phyloP scores from a whole-genome alignment of 2,888 invertebrate species.

The Chaetogeoica ovagalla region DNA sequence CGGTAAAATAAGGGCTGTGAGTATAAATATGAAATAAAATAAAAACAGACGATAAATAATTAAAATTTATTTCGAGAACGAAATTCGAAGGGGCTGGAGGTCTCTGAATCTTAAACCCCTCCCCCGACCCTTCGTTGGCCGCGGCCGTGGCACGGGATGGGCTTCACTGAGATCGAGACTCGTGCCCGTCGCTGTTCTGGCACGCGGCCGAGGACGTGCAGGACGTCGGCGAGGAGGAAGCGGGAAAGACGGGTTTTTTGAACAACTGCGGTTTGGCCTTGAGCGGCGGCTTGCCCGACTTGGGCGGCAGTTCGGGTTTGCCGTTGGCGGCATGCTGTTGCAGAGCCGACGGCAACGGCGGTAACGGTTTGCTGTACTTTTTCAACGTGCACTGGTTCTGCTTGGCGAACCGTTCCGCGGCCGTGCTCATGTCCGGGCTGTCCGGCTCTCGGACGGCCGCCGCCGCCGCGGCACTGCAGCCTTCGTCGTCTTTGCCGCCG shows the following conservation, averaged over 20 bases:
- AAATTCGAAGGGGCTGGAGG: too few species aligned
- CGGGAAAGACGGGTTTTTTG: conserved; percentile 67
- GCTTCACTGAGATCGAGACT: too few species aligned
- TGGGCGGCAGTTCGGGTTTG: conserved; percentile 60
- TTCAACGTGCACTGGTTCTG: conserved; percentile 78
- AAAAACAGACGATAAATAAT: too few species aligned
- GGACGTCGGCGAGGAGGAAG: neutral
- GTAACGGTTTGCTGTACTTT: conserved; percentile 65
- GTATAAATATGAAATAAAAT: too few species aligned
- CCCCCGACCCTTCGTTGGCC: too few species aligned
- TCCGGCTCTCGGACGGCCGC: conserved; percentile 60
- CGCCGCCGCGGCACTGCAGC: too few species aligned
- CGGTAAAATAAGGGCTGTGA: too few species aligned
- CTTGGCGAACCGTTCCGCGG: conserved; percentile 77
- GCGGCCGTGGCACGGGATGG: too few species aligned
- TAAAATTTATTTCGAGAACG: too few species aligned
- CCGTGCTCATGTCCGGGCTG: conserved; percentile 71
- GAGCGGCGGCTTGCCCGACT: conserved; percentile 72
- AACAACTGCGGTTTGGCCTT: conserved; percentile 82
- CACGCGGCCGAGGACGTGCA: too few species aligned
- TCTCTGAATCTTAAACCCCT: too few species aligned
- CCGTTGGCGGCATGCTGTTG: conserved; percentile 52
- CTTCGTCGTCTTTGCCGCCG: neutral
- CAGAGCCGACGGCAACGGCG: neutral
- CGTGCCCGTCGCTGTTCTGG: too few species aligned